Evolutionary conservation across 2,113 vertebrate species (phyloP), one percentile per base, ranked within the genome.

Genomic region (Mastomys natalensis): DNA sequence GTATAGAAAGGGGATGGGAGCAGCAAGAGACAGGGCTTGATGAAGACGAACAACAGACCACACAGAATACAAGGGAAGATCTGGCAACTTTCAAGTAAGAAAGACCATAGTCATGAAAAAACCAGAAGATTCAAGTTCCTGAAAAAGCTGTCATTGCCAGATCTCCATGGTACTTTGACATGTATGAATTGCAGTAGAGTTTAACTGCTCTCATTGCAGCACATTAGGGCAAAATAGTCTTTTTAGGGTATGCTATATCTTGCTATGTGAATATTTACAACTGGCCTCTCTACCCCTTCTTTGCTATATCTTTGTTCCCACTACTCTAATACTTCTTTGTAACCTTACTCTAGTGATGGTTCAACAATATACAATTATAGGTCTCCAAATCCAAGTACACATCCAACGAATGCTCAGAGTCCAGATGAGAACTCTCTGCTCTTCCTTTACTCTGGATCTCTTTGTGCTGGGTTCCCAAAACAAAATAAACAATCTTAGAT

Each of bases 141-240:
- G 31, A 89, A 93, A 93, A 84, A 84, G 43, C 1, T 78, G 77
- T 81, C 64, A 94, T 62, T 95, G 93, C 87, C 97, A 97, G 91
- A 96, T 17, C 91, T 95, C 96, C 70, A 40, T 88, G 45, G 93
- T 70, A 77, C 45, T 40, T 64, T 68, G 64, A 96, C 93, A 96
- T 31, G 40, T 37, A 51, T 55, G 53, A 95, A 90, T 91, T 0
- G n/a, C 93, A 96, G 94, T 58, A 40, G 29, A 92, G 48, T 87
- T 96, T 88, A 93, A 91, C 87, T 91, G 77, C 72, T 96, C 76
- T 96, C 53, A 19, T 70, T 95, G 95, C 95, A 97, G 97, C 96
- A 97, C 15, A 19, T 89, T 93, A 98, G 97, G 97, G 97, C 97
- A 89, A 89, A 80, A 51, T 91, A 74, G 58, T 95, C 93, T 93